Conservation (phyloP, 2,113 vertebrate species). For the Prochilodus magdalenae region DNA sequence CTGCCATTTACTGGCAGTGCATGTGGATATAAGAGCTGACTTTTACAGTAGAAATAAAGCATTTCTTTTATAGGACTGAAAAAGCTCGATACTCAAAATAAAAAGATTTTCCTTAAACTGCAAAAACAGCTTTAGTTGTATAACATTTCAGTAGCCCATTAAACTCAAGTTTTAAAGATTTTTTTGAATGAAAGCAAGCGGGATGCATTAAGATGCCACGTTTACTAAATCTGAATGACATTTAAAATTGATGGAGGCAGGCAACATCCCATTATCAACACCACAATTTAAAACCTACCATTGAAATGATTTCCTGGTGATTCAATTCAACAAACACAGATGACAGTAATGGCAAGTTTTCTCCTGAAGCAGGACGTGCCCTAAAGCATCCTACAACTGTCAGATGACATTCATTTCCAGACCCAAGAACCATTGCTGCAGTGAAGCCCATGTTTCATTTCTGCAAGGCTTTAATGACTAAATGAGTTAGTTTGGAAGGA, state of each 20-base stretch:
- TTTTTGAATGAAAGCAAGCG: background rate
- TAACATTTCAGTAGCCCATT: background rate
- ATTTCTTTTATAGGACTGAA: background rate
- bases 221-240: conserved; percentile 29
- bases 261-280: background rate
- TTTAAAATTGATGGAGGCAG: background rate
- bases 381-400: conserved; percentile 1
- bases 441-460: background rate
- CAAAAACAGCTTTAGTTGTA: background rate
- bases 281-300: background rate
- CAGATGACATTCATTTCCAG: conserved; percentile 7
- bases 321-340: conserved; percentile 6
- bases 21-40: background rate
- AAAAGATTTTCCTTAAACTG: background rate
- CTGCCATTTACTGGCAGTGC: background rate
- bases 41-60: background rate
- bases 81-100: background rate
- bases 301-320: conserved; percentile 7
- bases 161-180: conserved; percentile 1
- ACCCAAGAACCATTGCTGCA: background rate
- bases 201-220: conserved; percentile 9
- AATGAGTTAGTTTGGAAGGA: background rate
- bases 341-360: conserved; percentile 17
- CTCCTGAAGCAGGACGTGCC: background rate
- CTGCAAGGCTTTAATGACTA: background rate